A percentile compares a stretch with the other conserved stretches of the same genome.
These are phyloP conservation scores for Spodoptera picta DNA, from an alignment of 2,888 invertebrate genomes.

Conservation along the genomic window DNA sequence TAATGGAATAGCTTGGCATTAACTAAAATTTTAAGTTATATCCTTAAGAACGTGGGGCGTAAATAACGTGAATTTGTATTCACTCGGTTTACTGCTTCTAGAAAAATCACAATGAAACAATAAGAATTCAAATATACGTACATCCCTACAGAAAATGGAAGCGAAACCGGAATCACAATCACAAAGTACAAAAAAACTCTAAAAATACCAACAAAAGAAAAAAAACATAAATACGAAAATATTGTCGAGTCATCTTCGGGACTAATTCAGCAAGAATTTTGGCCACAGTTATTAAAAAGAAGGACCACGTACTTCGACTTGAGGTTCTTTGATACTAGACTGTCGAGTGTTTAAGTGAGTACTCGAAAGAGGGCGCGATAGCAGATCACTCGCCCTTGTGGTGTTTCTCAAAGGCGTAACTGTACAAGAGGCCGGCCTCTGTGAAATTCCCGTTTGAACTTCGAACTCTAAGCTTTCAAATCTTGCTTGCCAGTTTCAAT, in stretches of 20 bases:
- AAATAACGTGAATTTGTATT: neutral
- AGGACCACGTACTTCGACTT: slow-evolving; percentile 59
- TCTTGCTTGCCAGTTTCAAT: slow-evolving; percentile 49
- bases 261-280: slow-evolving; percentile 52
- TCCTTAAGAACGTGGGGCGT: neutral
- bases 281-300: slow-evolving; percentile 56
- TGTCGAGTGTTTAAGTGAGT: slow-evolving; percentile 78
- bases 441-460: slow-evolving; percentile 60
- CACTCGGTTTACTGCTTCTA: neutral
- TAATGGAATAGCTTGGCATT: slow-evolving; percentile 7
- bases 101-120: neutral
- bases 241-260: slow-evolving; percentile 41
- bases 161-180: neutral
- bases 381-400: slow-evolving; percentile 68
- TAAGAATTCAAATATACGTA: neutral
- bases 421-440: slow-evolving; percentile 45
- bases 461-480: slow-evolving; percentile 55
- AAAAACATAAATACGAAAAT: slow-evolving; percentile 29
- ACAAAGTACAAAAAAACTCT: neutral
- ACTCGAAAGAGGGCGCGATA: slow-evolving; percentile 68
- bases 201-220: slow-evolving; percentile 26
- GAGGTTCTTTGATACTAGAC: slow-evolving; percentile 74
- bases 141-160: neutral
- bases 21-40: slow-evolving; percentile 4
- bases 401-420: slow-evolving; percentile 68